Evolutionary conservation across 2,888 invertebrate genomes (phyloP), one percentile per base, ranked within the genome.

Genomic region (Leptopilina drosophilae): DNA sequence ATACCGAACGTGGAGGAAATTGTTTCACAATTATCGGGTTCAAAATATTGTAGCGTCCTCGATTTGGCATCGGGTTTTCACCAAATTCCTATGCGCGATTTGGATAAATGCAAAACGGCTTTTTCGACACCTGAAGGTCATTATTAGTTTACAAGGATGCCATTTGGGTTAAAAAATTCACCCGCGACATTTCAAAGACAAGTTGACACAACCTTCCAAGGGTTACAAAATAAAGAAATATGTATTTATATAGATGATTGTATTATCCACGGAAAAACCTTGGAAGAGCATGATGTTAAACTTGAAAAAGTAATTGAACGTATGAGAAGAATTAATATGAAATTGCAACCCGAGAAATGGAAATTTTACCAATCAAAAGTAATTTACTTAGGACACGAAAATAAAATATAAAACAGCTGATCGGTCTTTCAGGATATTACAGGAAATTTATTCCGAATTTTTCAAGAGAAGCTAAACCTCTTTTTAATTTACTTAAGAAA

Each of bases 181-280:
- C 77, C 66, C 64, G 80, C 87, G 4, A 87, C 86, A 0, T 89
- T 90, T 56, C 86, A 87, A 82, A 64, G 87, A 9, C 62, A 88
- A 64, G 90, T 90, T 88, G 86, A 89, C 69, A 82, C 64, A 1
- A 85, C 89, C 8, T 78, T 90, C 40, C 20, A 80, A 1, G 88
- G 88, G 9, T 56, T 89, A 1, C 85, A 87, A 83, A 84, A 85
- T 65, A 79, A 66, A 5, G 76, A 79, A 9, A 88, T 88, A 77
- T 87, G 91, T 42, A 88, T 90, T 0, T 92, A 90, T 77, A 66
- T 91, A 12, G 90, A 91, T 73, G 90, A 91, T 79, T 87, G 90
- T 8, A 85, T 91, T 0, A 85, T 90, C 64, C 87, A 84, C 77
- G 87, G 84, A 0, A 81, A 83, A 40, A 82, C 77, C 5, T 40